Evolutionary conservation across 2,113 vertebrate species (phyloP).

Genomic region (Eubucco bourcierii): DNA sequence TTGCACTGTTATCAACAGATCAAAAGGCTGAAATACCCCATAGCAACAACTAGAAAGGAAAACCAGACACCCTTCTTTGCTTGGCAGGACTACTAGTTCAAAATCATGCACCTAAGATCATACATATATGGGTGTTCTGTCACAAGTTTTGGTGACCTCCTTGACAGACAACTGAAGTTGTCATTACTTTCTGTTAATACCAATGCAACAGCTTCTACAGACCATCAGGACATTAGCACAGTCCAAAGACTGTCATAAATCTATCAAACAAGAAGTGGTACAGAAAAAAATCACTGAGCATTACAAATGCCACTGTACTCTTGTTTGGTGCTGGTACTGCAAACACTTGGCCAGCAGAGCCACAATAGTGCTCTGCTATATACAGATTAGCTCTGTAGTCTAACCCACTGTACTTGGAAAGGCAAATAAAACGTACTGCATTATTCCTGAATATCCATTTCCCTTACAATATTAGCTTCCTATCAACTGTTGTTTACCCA

Average conservation of each 20-base stretch:
- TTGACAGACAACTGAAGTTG: neutral
- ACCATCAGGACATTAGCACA: neutral
- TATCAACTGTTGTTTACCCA: neutral
- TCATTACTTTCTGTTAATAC: neutral
- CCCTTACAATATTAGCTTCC: neutral
- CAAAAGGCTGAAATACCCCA: neutral
- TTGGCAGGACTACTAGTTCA: neutral
- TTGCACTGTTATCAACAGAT: neutral
- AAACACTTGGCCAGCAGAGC: neutral
- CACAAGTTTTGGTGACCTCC: neutral
- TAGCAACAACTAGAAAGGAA: neutral
- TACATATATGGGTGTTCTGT: too few species aligned
- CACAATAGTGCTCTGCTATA: fast-evolving
- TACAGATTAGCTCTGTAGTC: neutral
- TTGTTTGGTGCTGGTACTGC: neutral
- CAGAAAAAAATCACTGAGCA: neutral
- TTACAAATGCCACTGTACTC: neutral
- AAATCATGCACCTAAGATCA: neutral
- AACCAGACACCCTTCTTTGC: neutral
- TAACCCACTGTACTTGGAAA: neutral
- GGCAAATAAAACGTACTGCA: neutral
- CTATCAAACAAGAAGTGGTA: neutral
- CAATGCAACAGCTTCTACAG: neutral
- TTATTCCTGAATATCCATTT: neutral
- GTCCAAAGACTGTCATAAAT: neutral